These are phyloP conservation scores for Lampris incognitus DNA, from an alignment of 2,113 vertebrate genomes.

Conservation along the genomic window DNA sequence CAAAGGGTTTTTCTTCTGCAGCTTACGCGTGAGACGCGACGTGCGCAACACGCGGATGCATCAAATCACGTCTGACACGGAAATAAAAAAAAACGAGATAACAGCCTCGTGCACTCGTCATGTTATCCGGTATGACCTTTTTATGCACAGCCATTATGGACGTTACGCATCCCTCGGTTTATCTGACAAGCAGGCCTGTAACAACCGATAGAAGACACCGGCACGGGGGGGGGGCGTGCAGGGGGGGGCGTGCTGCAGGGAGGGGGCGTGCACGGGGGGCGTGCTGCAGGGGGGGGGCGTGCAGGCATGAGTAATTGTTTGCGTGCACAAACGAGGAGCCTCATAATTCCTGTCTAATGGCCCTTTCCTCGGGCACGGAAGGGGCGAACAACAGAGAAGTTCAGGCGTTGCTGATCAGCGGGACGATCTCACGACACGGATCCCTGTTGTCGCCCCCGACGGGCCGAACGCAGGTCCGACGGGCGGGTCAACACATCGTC, in stretches of 20 bases:
- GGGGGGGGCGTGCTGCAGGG: neutral
- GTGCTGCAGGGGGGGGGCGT: too few relatives aligned
- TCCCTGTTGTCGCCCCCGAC: conserved; percentile 60
- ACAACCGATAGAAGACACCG: neutral
- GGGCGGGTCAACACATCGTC: conserved; percentile 46
- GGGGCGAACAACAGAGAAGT: conserved; percentile 35
- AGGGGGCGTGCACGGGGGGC: neutral
- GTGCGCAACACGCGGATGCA: neutral
- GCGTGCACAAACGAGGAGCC: conserved; percentile 58
- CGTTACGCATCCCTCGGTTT: conserved; percentile 21
- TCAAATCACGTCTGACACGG: neutral
- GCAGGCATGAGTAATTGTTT: conserved; percentile 60
- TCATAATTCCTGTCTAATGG: conserved; percentile 55
- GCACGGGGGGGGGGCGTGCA: neutral
- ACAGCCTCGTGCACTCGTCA: too few relatives aligned
- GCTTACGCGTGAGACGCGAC: too few relatives aligned
- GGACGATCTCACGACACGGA: conserved; percentile 61
- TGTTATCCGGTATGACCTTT: conserved; percentile 16
- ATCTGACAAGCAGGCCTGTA: neutral
- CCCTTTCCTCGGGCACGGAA: conserved; percentile 6
- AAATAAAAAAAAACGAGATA: too few relatives aligned
- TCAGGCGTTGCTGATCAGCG: conserved; percentile 57
- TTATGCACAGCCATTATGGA: conserved; percentile 49
- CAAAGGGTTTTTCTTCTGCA: too few relatives aligned
- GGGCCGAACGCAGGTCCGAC: conserved; percentile 64